Evolutionary conservation across 2,113 vertebrate species (phyloP), one percentile per base, ranked within the genome.

Genomic region (Thryonomys swinderianus): DNA sequence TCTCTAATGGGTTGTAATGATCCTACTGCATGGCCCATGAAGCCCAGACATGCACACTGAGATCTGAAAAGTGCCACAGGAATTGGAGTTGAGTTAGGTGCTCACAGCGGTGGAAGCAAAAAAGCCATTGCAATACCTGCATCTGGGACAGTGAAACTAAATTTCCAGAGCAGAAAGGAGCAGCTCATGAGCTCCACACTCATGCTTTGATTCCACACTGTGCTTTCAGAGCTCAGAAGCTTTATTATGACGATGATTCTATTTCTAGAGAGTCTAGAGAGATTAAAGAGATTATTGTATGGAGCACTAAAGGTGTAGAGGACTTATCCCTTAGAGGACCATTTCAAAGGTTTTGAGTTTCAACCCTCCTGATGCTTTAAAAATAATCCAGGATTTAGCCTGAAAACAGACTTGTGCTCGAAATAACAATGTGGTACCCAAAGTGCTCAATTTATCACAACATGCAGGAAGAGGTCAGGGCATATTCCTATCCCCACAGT

Each of bases 361-460:
- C 71, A 73, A 59, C 76, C 48, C 84, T 95, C 3, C 37, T 66
- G 80, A 86, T 93, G 18, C 45, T 88, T 95, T 91, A 90, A 96
- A 96, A 93, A 93, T 92, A 95, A 96, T 88, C 84, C 61, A 88
- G 61, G 90, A 93, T 83, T 95, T 95, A 53, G 57, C 90, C 87
- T 92, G 42, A 84, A 94, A 82, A 93, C 10, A 51, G 11, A 71
- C 18, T 90, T 96, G 0, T 66, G 88, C 30, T 91, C 59, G 93
- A 94, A 69, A 59, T 97, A 95, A 87, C 34, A 71, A 87, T 87
- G 25, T 91, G 71, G 67, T n/a, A 89, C 12, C 83, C 14, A 92
- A 85, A 7, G 17, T 95, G 76, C 21, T 27, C 21, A 93, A 51
- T 96, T 96, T 95, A 30, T 95, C 84, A 95, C 18, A 88, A 74